Conservation (phyloP, 1,140 invertebrate genomes). For the Cherax quadricarinatus region DNA sequence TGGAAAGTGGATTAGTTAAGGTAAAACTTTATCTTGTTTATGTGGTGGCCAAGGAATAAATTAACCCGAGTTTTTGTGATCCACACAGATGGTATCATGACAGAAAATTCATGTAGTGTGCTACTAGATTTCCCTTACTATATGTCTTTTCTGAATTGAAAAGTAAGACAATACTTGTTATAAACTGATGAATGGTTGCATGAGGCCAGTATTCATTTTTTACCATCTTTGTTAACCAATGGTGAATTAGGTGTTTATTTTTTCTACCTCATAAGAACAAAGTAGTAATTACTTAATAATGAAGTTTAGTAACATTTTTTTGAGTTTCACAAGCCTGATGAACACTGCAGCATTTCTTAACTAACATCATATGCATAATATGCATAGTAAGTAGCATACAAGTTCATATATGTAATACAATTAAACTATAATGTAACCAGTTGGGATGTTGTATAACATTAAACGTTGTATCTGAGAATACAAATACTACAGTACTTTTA, state of each 20-base stretch:
- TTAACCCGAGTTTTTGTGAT: slow-evolving; percentile 48
- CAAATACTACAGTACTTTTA: not conserved
- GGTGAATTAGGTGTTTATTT: not conserved
- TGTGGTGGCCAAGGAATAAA: slow-evolving; percentile 48
- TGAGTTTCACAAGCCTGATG: not conserved
- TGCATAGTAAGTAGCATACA: not conserved
- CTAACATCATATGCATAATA: too few relatives aligned
- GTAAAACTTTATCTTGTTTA: slow-evolving; percentile 42
- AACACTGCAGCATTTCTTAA: not conserved
- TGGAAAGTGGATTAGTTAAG: slow-evolving; percentile 48
- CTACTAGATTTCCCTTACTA: not conserved
- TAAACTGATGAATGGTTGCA: not conserved
- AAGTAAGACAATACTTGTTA: not conserved
- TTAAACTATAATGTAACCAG: not conserved
- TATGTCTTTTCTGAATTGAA: not conserved
- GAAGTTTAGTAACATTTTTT: not conserved
- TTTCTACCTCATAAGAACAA: not conserved
- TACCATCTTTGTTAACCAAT: not conserved
- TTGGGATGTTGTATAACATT: not conserved
- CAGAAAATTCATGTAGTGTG: slow-evolving; percentile 23
- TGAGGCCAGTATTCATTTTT: not conserved
- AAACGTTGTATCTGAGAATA: not conserved
- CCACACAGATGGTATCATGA: not conserved
- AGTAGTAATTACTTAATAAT: not conserved
- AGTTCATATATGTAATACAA: not conserved